Percentiles rank a stretch among this genome's conserved stretches.
phyloP scores from a whole-genome alignment of 2,797 vertebrate species.

The Leuciscus waleckii region DNA sequence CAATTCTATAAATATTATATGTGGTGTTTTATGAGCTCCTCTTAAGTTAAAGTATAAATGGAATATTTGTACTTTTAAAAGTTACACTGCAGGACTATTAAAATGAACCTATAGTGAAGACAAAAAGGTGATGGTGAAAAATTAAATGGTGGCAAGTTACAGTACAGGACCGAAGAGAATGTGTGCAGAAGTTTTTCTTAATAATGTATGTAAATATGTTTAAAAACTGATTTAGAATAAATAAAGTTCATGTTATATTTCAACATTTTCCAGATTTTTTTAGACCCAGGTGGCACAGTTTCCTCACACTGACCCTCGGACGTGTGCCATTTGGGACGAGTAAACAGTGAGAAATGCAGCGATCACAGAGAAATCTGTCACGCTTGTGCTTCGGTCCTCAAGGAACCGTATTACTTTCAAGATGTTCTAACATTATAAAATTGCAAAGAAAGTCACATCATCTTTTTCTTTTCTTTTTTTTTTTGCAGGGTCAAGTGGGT shows the following conservation, averaged over 20 bases:
- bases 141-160: neutral
- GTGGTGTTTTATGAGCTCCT: neutral
- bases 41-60: slow-evolving; percentile 5
- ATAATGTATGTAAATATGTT: neutral
- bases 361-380: neutral
- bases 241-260: neutral
- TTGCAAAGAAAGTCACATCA: neutral
- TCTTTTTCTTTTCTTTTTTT: no score
- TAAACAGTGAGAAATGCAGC: neutral
- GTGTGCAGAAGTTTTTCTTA: neutral
- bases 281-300: neutral
- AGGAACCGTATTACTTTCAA: neutral
- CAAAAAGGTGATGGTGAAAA: neutral
- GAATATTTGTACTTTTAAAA: neutral
- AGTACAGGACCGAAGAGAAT: no score
- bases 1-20: slow-evolving; percentile 3
- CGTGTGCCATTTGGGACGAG: neutral
- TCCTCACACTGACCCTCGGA: neutral
- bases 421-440: neutral
- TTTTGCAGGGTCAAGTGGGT: slow-evolving; percentile 7
- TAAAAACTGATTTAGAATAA: neutral
- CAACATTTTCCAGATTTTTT: neutral
- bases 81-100: neutral
- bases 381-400: neutral
- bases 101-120: neutral